Base-by-base conservation (phyloP, 2,888 invertebrate species). In the Noctua janthina region DNA sequence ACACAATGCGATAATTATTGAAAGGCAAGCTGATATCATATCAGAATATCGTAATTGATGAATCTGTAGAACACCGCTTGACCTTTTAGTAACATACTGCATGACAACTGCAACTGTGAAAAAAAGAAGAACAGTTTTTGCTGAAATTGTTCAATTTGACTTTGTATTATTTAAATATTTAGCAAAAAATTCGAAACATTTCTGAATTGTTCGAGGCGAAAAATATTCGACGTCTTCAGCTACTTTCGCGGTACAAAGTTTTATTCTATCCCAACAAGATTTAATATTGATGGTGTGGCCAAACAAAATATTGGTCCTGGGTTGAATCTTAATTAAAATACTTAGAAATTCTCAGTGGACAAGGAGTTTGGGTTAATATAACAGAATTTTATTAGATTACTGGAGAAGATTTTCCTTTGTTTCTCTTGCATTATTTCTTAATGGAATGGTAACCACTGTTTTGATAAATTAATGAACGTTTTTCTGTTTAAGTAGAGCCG, bases 221-320 rank as follows among this genome's bases (percentile, higher is more conserved):
- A 62, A 79, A 29, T 56, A 75, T 62, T 74, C n/a, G 17, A 69
- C 35, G 56, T 29, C n/a, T 62, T 79, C 2, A 49, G 71, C 46
- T 66, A 39, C 67, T 70, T 77, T 74, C 20, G 23, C 39, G n/a
- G 56, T 68, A 39, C 49, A 75, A 82, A 74, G 46, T 78, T 82
- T 75, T 74, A 17, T 69, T 67, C 17, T 82, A 73, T 70, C 67
- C 74, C 49, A 82, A 81, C 76, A 72, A 84, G 76, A 79, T 87
- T 82, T 79, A 84, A 84, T 88, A 87, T 88, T 87, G 72, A 87
- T 87, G 84, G 77, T 79, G 89, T 83, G 79, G 84, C 78, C 74
- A 81, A 79, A 79, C 84, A 78, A 88, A 87, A 84, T 87, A 79
- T 89, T 89, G 70, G 68, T 81, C 78, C 79, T 62, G 74, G 62